Base-by-base conservation (phyloP, 2,888 invertebrate genomes). In the Netelia fuscicornis region DNA sequence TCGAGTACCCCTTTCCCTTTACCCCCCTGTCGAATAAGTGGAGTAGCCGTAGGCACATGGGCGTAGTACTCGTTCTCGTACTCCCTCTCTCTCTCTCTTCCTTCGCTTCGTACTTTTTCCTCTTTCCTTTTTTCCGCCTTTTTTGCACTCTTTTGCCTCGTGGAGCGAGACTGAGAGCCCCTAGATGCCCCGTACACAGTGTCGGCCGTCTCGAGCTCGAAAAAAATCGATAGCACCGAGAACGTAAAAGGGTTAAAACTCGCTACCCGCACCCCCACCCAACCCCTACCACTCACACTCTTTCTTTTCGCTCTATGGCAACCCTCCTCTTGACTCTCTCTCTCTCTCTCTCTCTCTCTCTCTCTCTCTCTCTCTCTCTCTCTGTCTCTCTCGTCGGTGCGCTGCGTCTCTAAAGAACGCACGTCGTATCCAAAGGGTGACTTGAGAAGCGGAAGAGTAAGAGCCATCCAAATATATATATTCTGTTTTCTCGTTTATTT, bases 241-340 rank as follows among this genome's bases (percentile, higher is more conserved):
- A 91, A 91, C 81, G 78, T 86, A 92, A 92, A 93, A 93, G 93
- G 93, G 93, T 93, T 93, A 93, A 92, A 93, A 92, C 71, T 71
- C 77, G 80, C 74, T 44, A 52, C 81, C 74, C 52, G 52, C 80
- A 56, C 84, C 74, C 58, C 78, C 83, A 77, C 65, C 72, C 54
- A 76, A 42, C 80, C 72, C 82, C 54, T 8, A 2, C 37, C 6
- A 6, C 37, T 37, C 37, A 37, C 37, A 37, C 37, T 37, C 37
- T 48, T 48, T 48, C 48, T 48, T 48, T 48, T 13, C 48, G 48
- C 48, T 10, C 11, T 48, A 13, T 48, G 48, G 48, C 48, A 48
- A 48, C 48, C 48, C 48, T 48, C 48, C 37, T 48, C 48, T 13
- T 48, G 48, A 48, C 13, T 13, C 68, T 58, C 75, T 83, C 71